Evolutionary conservation across 2,113 vertebrate genomes (phyloP).

Genomic region (Gymnogyps californianus): DNA sequence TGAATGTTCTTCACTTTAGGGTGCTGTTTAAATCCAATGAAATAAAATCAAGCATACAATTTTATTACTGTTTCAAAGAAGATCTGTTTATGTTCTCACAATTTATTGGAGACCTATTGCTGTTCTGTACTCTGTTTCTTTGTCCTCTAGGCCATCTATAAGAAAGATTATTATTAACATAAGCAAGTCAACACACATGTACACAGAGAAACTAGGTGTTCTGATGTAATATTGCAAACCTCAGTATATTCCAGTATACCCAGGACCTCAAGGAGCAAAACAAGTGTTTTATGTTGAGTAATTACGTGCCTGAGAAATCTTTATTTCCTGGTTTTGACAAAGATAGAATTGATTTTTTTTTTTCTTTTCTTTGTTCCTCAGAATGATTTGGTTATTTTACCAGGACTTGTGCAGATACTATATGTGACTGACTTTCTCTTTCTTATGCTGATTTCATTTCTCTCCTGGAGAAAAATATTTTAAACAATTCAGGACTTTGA

Average conservation of each 20-base stretch:
- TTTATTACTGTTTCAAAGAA: constrained; percentile 2
- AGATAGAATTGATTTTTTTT: not conserved
- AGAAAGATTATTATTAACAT: not conserved
- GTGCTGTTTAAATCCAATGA: constrained; percentile 15
- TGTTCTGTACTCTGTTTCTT: not conserved
- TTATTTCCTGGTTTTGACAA: not conserved
- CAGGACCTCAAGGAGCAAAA: not conserved
- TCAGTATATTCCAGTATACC: not conserved
- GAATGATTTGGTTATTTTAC: not conserved
- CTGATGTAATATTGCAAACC: not conserved
- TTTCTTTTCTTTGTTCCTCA: accelerated
- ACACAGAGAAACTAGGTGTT: not conserved
- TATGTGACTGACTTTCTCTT: not conserved
- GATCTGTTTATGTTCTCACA: not conserved
- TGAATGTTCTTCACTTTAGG: constrained; percentile 14
- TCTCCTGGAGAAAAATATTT: not conserved
- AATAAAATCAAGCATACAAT: not conserved
- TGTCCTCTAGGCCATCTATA: not conserved
- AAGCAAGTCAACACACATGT: not conserved
- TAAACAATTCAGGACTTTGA: not conserved
- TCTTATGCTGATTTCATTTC: not conserved
- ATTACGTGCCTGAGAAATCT: not conserved
- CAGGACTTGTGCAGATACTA: not conserved
- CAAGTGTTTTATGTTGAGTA: not conserved
- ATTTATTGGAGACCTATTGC: not conserved